These are phyloP conservation scores for Argyrosomus japonicus DNA, from an alignment of 2,113 vertebrate genomes.

Conservation along the genomic window DNA sequence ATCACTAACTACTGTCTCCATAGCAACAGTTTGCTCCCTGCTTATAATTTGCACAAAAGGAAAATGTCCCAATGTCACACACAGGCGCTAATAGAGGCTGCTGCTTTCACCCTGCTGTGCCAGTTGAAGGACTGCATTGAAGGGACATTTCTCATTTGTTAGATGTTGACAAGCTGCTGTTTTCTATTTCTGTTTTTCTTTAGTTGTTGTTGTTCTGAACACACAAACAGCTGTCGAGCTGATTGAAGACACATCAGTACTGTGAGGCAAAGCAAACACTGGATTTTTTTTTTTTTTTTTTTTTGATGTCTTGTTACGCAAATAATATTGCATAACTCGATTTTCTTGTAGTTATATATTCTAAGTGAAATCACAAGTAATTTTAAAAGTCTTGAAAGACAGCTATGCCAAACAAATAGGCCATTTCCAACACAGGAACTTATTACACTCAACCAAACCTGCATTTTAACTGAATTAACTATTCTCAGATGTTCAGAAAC, in stretches of 20 bases:
- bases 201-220: neutral
- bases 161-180: conserved; percentile 45
- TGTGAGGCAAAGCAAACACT: neutral
- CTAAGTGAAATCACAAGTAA: neutral
- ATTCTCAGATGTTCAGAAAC: neutral
- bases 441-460: neutral
- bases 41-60: conserved; percentile 75
- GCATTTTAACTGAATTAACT: neutral
- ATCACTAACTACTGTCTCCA: conserved; percentile 79
- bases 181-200: conserved; percentile 28
- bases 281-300: neutral
- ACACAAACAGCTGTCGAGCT: conserved; percentile 6
- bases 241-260: neutral
- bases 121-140: conserved; percentile 54
- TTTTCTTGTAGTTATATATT: neutral
- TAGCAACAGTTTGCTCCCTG: conserved; percentile 78
- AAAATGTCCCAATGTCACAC: conserved; percentile 68
- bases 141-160: conserved; percentile 49
- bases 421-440: neutral
- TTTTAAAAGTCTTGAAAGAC: neutral
- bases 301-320: neutral
- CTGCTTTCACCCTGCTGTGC: conserved; percentile 48
- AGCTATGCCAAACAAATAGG: neutral
- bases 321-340: neutral
- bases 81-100: conserved; percentile 54